A percentile compares a stretch with the other conserved stretches of the same genome.
Evolutionary conservation across 2,888 invertebrate species (phyloP).

Genomic region (Itoplectis maculator): DNA sequence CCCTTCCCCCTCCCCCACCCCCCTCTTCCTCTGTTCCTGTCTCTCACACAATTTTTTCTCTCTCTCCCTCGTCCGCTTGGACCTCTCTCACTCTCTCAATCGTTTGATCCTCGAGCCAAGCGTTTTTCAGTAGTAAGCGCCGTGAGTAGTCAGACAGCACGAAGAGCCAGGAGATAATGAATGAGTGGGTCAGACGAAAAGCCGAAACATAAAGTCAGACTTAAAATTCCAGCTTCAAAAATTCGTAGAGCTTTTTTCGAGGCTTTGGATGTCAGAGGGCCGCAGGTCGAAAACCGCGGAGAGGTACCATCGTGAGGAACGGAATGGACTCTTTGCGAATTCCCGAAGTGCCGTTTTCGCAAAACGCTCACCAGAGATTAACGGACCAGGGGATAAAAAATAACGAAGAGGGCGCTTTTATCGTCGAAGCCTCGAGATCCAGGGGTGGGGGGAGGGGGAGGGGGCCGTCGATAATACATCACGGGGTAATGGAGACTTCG

Average conservation of each 20-base stretch:
- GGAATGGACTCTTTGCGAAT: no score
- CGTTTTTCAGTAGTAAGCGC: conserved; percentile 52
- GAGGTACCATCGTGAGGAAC: no score
- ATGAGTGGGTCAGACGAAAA: conserved; percentile 29
- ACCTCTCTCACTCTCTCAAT: conserved; percentile 54
- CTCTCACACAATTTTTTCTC: conserved; percentile 30
- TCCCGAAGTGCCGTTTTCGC: conserved; percentile 16
- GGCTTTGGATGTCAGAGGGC: no score
- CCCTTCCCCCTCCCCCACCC: no score
- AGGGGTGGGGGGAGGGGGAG: neutral
- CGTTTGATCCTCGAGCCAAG: conserved; percentile 69
- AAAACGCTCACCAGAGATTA: conserved; percentile 40
- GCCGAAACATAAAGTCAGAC: conserved; percentile 52
- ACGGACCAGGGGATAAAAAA: conserved; percentile 28
- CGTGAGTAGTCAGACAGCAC: conserved; percentile 22
- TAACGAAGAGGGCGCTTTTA: neutral
- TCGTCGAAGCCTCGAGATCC: no score
- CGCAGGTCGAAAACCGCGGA: no score
- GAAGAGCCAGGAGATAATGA: conserved; percentile 16
- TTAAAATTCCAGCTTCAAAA: conserved; percentile 73
- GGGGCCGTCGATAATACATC: conserved; percentile 80
- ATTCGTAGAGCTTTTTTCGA: conserved; percentile 66
- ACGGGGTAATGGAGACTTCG: conserved; percentile 79
- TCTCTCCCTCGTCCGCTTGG: conserved; percentile 51
- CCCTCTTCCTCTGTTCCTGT: conserved; percentile 37